These are phyloP conservation scores for Setophaga coronata DNA, from an alignment of 2,113 vertebrate species.

Conservation along the genomic window DNA sequence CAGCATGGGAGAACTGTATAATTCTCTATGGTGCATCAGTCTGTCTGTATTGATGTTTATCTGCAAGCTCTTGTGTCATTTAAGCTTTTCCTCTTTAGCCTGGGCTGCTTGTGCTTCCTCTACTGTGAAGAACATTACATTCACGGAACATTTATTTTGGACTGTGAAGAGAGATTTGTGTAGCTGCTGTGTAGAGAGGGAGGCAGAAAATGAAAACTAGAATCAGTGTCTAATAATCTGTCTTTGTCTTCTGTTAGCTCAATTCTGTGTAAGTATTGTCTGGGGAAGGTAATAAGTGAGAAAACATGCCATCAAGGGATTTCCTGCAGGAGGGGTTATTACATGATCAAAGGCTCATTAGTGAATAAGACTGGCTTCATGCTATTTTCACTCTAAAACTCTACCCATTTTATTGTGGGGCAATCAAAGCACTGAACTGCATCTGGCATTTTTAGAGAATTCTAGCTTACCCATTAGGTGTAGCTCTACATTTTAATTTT, in stretches of 20 bases:
- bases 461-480: background rate
- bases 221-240: background rate
- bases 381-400: background rate
- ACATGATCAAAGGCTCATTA: background rate
- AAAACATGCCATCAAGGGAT: slow-evolving; percentile 19
- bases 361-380: background rate
- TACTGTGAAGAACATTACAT: slow-evolving; percentile 37
- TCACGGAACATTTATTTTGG: slow-evolving; percentile 26
- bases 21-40: background rate
- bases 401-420: background rate
- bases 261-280: background rate
- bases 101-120: background rate
- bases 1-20: background rate
- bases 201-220: slow-evolving; percentile 6
- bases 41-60: background rate
- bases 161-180: background rate
- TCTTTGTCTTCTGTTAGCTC: slow-evolving; percentile 1
- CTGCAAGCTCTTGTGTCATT: background rate
- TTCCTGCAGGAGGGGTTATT: background rate
- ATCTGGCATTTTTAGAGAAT: background rate
- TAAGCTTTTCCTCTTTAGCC: background rate
- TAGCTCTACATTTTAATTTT: background rate
- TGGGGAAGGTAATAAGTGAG: background rate
- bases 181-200: background rate
- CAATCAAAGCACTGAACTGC: background rate